phyloP scores from a whole-genome alignment of 2,888 invertebrate species.

The Latrodectus hesperus region DNA sequence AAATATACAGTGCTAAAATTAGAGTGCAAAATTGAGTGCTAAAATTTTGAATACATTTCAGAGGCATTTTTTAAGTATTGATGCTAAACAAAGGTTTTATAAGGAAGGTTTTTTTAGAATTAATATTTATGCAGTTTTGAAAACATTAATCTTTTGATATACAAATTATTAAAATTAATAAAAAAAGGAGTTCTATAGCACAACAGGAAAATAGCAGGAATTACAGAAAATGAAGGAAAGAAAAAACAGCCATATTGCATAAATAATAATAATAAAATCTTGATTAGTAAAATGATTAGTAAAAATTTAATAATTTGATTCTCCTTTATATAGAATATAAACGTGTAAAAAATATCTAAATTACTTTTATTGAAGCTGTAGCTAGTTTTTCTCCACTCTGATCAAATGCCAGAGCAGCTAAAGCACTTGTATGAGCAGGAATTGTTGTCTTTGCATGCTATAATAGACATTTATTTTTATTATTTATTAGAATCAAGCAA shows the following conservation, averaged over 20 bases:
- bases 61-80: no score
- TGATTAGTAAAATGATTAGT: neutral
- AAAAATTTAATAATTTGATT: neutral
- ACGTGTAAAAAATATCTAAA: neutral
- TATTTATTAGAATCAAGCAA: no score
- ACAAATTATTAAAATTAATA: neutral
- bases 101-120: no score
- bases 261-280: neutral
- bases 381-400: conserved; percentile 47
- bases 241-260: neutral
- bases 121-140: no score
- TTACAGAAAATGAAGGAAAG: neutral
- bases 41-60: no score
- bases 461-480: neutral
- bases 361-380: conserved; percentile 59
- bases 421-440: conserved; percentile 43
- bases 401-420: conserved; percentile 57
- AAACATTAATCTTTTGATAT: no score
- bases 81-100: no score
- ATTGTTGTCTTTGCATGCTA: conserved; percentile 58
- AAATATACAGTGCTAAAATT: neutral
- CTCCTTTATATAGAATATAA: neutral
- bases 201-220: neutral
- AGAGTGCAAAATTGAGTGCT: neutral
- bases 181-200: neutral